A percentile compares a stretch with the other conserved stretches of the same genome.
Conservation (phyloP, 2,113 vertebrate genomes). For the Corvus moneduloides region DNA sequence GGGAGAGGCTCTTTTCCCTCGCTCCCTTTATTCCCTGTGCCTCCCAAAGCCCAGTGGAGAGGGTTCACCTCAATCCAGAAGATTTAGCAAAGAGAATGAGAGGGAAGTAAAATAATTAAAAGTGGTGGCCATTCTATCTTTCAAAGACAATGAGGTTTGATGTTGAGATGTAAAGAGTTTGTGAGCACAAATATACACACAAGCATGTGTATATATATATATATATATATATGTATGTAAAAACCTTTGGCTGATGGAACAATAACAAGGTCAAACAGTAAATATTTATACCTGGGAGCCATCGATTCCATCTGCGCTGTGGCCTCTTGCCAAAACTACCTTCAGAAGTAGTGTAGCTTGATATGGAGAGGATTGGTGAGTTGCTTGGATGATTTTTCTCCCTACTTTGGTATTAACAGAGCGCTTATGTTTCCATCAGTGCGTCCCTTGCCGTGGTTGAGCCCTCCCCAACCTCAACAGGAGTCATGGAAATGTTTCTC, state of each 20-base stretch:
- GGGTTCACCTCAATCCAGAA: neutral
- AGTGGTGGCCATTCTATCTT: neutral
- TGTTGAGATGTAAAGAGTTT: neutral
- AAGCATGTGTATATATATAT: fast-evolving
- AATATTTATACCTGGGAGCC: conserved; percentile 53
- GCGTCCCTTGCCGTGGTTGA: neutral
- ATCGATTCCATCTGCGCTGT: neutral
- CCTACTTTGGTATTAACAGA: neutral
- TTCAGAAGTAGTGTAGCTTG: conserved; percentile 14
- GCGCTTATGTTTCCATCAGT: neutral
- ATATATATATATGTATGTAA: neutral
- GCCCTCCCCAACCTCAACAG: neutral
- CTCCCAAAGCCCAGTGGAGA: neutral
- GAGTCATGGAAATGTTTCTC: neutral
- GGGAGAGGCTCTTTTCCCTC: neutral
- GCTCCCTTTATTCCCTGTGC: neutral
- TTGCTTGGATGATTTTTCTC: neutral
- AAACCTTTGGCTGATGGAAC: conserved; percentile 31
- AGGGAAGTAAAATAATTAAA: neutral
- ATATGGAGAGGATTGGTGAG: neutral
- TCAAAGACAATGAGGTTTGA: neutral
- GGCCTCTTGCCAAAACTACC: conserved; percentile 31
- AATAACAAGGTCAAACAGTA: conserved; percentile 49
- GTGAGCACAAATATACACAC: neutral
- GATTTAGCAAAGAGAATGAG: neutral